phyloP scores from a whole-genome alignment of 2,113 vertebrate genomes.

The Rhombomys opimus region DNA sequence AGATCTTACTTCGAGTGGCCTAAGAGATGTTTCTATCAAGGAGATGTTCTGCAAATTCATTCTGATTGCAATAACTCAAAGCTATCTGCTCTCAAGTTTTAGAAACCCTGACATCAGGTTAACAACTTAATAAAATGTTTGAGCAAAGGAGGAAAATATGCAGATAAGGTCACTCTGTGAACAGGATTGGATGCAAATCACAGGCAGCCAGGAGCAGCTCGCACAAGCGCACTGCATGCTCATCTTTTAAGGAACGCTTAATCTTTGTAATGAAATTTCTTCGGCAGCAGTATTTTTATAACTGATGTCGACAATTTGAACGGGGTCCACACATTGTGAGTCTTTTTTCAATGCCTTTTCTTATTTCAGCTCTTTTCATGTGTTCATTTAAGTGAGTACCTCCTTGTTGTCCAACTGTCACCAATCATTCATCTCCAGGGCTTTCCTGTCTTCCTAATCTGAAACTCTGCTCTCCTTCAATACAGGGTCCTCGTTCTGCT shows the following conservation, averaged over 20 bases:
- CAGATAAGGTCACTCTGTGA: not conserved
- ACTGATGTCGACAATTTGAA: not conserved
- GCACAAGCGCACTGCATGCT: not conserved
- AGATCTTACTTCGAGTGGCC: not conserved
- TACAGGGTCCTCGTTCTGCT: fast-evolving
- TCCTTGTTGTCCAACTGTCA: not conserved
- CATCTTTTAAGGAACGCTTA: not conserved
- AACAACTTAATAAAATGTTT: constrained; percentile 30
- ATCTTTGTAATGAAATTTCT: not conserved
- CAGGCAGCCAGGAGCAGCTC: not conserved
- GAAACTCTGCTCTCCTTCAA: not conserved
- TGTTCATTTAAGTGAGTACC: not conserved
- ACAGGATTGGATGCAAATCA: not conserved
- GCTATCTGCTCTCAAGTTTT: not conserved
- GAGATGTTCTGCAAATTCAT: constrained; percentile 3
- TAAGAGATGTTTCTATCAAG: not conserved
- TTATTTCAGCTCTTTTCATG: not conserved
- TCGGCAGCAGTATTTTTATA: not conserved
- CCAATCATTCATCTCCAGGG: not conserved
- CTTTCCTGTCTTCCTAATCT: not conserved
- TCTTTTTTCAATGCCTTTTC: not conserved
- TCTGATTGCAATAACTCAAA: constrained; percentile 23
- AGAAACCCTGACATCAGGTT: not conserved
- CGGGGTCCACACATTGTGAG: not conserved
- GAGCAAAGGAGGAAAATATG: not conserved